Base-by-base conservation (phyloP, 2,113 vertebrate genomes). In the Rhadina sibilatrix region DNA sequence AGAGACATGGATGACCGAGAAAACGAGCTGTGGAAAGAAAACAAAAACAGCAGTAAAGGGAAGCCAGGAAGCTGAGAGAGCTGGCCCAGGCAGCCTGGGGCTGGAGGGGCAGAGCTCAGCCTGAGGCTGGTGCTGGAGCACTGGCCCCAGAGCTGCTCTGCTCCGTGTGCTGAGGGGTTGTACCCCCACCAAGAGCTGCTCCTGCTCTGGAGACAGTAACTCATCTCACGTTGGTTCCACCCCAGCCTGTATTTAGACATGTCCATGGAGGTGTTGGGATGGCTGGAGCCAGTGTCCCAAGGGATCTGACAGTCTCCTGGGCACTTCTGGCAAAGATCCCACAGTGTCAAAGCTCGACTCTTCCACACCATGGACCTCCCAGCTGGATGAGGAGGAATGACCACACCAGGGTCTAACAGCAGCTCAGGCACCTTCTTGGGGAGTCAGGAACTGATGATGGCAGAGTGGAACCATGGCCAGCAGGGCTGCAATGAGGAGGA, bases 1-100 rank as follows among this genome's bases (percentile, higher is more conserved):
- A 97, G 96, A 89, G 91, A 97, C 97, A 97, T 89, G 96, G 98
- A 97, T 97, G 97, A 96, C 97, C 84, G 68, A 87, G 89, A 87
- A 77, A 93, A 96, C 14, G 61, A 94, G 90, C 92, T 90, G 95
- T 56, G 72, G 93, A 96, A 96, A 93, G 94, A 95, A 96, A 97
- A 96, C 94, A 96, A 89, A 96, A 96, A 93, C 93, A 92, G 91
- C 90, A 87, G 64, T 83, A 88, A 83, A 92, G 71, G 79, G 35
- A 88, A 74, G 81, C 1, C 0, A 81, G 68, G 69, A 66, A 75
- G 47, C 76, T 69, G 64, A 28, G 74, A 76, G 84, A 65, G 57
- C 65, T 85, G 77, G 83, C 18, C 74, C 61, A 35, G 76, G 54
- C 80, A 74, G 28, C 7, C 3, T 81, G 81, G 40, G 72, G 40